A percentile compares a stretch with the other conserved stretches of the same genome.
Evolutionary conservation across 1,140 invertebrate species (phyloP).

Genomic region (Potamilus streckersoni): DNA sequence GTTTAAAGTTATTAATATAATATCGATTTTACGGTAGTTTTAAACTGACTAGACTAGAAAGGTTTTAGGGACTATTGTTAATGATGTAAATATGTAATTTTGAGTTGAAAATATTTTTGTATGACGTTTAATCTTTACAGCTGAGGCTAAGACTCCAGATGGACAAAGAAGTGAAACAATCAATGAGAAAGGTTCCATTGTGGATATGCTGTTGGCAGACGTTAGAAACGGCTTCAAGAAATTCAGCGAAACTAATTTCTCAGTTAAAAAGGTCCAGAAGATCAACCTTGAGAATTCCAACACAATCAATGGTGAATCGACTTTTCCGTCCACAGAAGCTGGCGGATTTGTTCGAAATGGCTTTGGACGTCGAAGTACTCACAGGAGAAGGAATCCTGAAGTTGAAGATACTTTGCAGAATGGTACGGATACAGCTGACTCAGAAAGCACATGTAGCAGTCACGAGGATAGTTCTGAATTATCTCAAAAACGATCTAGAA

Average conservation of each 20-base stretch:
- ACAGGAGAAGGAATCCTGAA: slow-evolving; percentile 29
- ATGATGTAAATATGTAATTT: too few relatives aligned
- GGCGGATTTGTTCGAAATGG: slow-evolving; percentile 48
- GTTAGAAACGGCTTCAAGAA: slow-evolving; percentile 59
- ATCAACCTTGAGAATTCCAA: slow-evolving; percentile 41
- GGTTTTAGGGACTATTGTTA: not conserved
- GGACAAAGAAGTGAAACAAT: slow-evolving; percentile 19
- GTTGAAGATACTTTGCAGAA: not conserved
- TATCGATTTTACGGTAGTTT: not conserved
- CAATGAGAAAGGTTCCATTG: slow-evolving; percentile 48
- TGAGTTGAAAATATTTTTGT: not conserved
- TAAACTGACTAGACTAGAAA: not conserved
- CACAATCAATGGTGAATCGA: slow-evolving; percentile 16
- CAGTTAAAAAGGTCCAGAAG: slow-evolving; percentile 56
- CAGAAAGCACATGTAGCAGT: slow-evolving; percentile 19
- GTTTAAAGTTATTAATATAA: not conserved
- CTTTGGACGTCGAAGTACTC: slow-evolving; percentile 44
- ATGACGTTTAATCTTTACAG: not conserved
- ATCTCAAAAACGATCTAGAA: slow-evolving; percentile 29
- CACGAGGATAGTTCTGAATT: slow-evolving; percentile 17
- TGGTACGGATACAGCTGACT: slow-evolving; percentile 6
- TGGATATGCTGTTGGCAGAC: slow-evolving; percentile 60
- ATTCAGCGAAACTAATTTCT: slow-evolving; percentile 53
- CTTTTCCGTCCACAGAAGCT: slow-evolving; percentile 15
- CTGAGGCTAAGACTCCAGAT: slow-evolving; percentile 32